phyloP scores from a whole-genome alignment of 1,140 invertebrate species.

The Tetramorium simillimum region DNA sequence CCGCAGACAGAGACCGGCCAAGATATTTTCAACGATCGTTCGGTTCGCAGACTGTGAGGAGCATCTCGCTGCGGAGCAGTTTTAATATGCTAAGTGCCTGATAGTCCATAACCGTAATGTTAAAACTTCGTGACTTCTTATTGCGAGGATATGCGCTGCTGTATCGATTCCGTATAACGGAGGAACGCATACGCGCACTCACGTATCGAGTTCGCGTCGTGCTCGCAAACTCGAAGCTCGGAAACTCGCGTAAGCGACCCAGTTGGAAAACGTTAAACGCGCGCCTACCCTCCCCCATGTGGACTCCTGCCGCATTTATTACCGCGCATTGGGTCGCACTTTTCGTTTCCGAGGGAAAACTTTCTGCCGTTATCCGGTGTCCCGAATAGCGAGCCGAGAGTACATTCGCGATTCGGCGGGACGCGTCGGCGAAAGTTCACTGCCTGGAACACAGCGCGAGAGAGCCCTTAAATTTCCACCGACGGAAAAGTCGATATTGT shows the following conservation, averaged over 20 bases:
- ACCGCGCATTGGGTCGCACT: not conserved
- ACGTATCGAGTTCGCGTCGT: constrained; percentile 24
- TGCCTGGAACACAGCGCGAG: not conserved
- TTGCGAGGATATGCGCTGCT: constrained; percentile 7
- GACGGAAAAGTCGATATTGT: constrained; percentile 63
- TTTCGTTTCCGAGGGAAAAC: constrained; percentile 19
- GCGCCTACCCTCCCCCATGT: not conserved
- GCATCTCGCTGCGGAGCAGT: not conserved
- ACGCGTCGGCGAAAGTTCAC: not conserved
- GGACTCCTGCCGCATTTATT: constrained; percentile 22
- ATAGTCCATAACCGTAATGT: constrained; percentile 39
- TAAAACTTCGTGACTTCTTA: constrained; percentile 58
- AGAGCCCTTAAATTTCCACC: constrained; percentile 58
- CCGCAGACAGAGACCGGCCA: not conserved
- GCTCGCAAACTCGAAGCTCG: constrained; percentile 1
- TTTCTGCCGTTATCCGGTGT: constrained; percentile 31
- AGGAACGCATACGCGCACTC: constrained; percentile 7
- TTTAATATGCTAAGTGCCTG: constrained; percentile 64
- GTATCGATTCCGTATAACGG: constrained; percentile 17
- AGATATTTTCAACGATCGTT: constrained; percentile 33
- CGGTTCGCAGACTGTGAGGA: not conserved
- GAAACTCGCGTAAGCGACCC: not conserved
- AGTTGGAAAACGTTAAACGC: constrained; percentile 38
- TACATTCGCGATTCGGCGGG: not conserved
- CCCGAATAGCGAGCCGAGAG: constrained; percentile 22